Evolutionary conservation across 2,888 invertebrate species (phyloP).

Genomic region (Brenthis ino): DNA sequence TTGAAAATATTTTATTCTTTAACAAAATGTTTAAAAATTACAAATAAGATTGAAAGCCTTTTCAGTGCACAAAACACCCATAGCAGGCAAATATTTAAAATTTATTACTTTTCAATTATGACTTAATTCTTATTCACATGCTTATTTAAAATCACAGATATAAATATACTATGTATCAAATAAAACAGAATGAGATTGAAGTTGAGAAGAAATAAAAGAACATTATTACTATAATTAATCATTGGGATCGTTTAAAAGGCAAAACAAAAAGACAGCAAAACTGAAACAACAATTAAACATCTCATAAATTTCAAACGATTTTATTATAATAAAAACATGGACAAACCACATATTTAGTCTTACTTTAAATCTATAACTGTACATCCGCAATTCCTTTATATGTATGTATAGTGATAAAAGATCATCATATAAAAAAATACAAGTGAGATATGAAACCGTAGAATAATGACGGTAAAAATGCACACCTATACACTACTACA

Average conservation of each 20-base stretch:
- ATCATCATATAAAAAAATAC: slow-evolving; percentile 21
- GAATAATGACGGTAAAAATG: slow-evolving; percentile 9
- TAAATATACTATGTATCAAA: too few species aligned
- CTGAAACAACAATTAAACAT: slow-evolving; percentile 61
- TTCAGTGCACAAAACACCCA: too few species aligned
- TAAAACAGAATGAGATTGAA: background rate
- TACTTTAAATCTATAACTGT: slow-evolving; percentile 47
- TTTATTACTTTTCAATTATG: too few species aligned
- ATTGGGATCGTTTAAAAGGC: background rate
- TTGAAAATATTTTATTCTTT: background rate
- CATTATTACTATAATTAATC: background rate
- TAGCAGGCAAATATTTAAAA: too few species aligned
- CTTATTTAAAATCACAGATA: too few species aligned
- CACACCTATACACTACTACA: background rate
- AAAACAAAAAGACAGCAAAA: slow-evolving; percentile 42
- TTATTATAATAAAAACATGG: slow-evolving; percentile 66
- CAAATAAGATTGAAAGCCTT: too few species aligned
- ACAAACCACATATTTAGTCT: slow-evolving; percentile 44
- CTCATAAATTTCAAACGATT: slow-evolving; percentile 58
- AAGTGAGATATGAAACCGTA: slow-evolving; percentile 16
- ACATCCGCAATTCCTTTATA: slow-evolving; percentile 52
- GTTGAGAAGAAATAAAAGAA: background rate
- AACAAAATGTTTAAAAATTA: background rate
- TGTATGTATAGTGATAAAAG: slow-evolving; percentile 19
- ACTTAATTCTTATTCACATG: too few species aligned